Conservation (phyloP, 2,797 vertebrate genomes). For the Phrynocephalus guinanensis region DNA sequence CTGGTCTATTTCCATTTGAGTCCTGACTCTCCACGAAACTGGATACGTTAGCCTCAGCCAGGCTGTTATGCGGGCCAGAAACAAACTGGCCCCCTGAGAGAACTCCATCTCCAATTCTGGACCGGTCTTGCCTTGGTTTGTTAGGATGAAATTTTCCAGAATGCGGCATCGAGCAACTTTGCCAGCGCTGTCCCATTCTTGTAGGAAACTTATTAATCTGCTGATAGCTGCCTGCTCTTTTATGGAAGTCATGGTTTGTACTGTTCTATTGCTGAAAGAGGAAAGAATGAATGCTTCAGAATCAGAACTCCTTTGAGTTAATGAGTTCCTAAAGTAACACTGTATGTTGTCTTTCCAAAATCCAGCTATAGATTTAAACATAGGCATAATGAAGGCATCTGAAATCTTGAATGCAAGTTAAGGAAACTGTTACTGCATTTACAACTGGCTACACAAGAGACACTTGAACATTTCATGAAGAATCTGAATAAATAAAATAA, state of each 20-base stretch:
- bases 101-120: constrained; percentile 87
- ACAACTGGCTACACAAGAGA: too few relatives aligned
- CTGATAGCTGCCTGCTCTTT: constrained; percentile 79
- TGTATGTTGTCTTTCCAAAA: too few relatives aligned
- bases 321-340: too few relatives aligned
- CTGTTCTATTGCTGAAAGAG: constrained; percentile 33
- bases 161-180: constrained; percentile 71
- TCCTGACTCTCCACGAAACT: constrained; percentile 52
- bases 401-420: too few relatives aligned
- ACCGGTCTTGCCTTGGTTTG: constrained; percentile 80
- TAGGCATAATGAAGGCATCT: too few relatives aligned
- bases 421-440: too few relatives aligned
- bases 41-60: constrained; percentile 88
- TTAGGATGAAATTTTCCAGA: constrained; percentile 81
- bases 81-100: constrained; percentile 85
- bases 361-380: too few relatives aligned
- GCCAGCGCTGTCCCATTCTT: constrained; percentile 84
- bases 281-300: constrained; percentile 39
- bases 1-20: neutral
- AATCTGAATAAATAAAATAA: too few relatives aligned
- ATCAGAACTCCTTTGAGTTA: constrained; percentile 19
- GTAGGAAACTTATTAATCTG: constrained; percentile 80
- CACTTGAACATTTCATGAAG: too few relatives aligned
- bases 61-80: constrained; percentile 83
- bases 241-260: constrained; percentile 70